Base-by-base conservation (phyloP, 1,140 invertebrate species). In the Caenorhabditis tropicalis region DNA sequence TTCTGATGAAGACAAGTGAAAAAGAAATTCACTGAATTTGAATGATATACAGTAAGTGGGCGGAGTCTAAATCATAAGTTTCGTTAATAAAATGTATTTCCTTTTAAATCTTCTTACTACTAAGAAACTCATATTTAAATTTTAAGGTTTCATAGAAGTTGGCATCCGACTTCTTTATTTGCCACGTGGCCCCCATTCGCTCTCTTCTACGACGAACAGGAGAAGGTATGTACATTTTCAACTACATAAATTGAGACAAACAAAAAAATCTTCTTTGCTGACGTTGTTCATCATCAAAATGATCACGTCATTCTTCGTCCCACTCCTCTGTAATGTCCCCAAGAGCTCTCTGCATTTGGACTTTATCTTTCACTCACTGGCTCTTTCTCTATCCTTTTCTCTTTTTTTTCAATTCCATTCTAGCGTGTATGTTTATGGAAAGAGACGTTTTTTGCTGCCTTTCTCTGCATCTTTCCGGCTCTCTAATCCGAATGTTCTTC, bases 251-350 rank as follows among this genome's bases (percentile, higher is more conserved):
- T 10, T 2, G 29, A 27, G 2, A 56, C 53, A 56, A 27, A 56
- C 24, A 56, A 56, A 24, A 9, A 27, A 56, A 43, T 5, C 49
- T n/a, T 51, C 19, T 51, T 51, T 51, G 15, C 24, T 74, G 36
- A 74, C 36, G 65, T 43, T 74, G 65, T 74, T 74, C 5, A 24
- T 43, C 10, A 70, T 74, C 29, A 12, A 43, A 74, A 74, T 74
- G 65, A 39, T 74, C 36, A 46, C 65, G 65, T 74, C 65, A 74
- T 74, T 74, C 65, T 36, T 19, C 31, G 15, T 19, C 27, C n/a
- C n/a, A 27, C 19, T 65, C 58, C 33, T 65, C n/a, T 65, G 27
- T 65, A 65, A 27, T 65, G 7, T n/a, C 56, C 29, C 24, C 56
- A n/a, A 51, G 7, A 36, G 29, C 24, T 16, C 10, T 29, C 56